These are phyloP conservation scores for Sarcophaga subvicina DNA, from an alignment of 2,888 invertebrate genomes.

Conservation along the genomic window DNA sequence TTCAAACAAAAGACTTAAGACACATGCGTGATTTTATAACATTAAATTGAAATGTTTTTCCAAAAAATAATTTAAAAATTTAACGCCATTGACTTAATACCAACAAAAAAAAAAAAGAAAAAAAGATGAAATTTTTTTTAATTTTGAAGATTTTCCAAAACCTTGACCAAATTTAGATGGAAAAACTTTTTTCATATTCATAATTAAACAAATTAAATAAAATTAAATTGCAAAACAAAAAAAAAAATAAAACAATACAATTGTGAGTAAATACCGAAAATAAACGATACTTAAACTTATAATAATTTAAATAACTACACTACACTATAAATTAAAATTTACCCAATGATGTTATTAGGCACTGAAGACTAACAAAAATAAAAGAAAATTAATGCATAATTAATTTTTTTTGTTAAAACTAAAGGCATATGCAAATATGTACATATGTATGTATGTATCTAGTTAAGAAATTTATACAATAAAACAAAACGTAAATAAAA, in stretches of 20 bases:
- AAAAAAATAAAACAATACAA: conserved; percentile 19
- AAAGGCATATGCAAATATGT: background rate
- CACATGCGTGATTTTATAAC: conserved; percentile 30
- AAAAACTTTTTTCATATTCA: conserved; percentile 2
- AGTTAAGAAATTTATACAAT: no score
- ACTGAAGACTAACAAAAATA: no score
- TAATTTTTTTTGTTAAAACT: background rate
- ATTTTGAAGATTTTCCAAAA: conserved; percentile 52
- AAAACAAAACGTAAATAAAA: conserved; percentile 14
- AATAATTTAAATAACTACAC: background rate
- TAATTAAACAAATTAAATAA: background rate
- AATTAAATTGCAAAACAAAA: conserved; percentile 8
- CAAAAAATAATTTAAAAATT: conserved; percentile 25
- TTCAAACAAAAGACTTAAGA: conserved; percentile 38
- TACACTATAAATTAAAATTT: no score
- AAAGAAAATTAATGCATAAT: no score
- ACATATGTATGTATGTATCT: no score
- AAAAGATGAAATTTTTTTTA: conserved; percentile 9
- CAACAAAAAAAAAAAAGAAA: conserved; percentile 8
- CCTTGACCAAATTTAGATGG: conserved; percentile 53
- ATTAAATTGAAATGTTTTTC: conserved; percentile 35
- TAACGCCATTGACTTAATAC: conserved; percentile 39
- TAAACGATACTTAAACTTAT: background rate
- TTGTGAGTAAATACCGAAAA: conserved; percentile 10
- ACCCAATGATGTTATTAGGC: background rate